Conservation (phyloP, 2,797 vertebrate species). For the Limosa lapponica region DNA sequence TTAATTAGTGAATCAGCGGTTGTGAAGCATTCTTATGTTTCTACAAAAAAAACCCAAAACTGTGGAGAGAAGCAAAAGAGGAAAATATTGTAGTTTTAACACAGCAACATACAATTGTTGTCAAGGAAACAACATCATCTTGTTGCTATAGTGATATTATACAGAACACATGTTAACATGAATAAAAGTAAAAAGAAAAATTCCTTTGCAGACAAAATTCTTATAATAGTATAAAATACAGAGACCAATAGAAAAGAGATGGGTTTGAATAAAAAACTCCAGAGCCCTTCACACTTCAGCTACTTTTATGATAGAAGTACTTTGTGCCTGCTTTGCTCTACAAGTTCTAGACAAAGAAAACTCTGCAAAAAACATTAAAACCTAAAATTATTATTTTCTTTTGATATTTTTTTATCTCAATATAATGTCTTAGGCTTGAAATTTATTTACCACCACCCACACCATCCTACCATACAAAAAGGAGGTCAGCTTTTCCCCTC, state of each 20-base stretch:
- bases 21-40: not conserved
- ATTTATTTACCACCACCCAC: not conserved
- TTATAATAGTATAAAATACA: not conserved
- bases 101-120: not conserved
- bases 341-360: not conserved
- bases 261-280: not conserved
- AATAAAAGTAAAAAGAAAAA: not conserved
- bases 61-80: not conserved
- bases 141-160: not conserved
- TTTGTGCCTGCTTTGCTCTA: not conserved
- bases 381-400: not conserved
- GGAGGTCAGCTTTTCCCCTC: not conserved
- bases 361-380: not conserved
- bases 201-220: not conserved
- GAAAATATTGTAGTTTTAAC: not conserved
- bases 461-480: not conserved
- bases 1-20: not conserved
- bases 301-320: not conserved
- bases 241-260: not conserved
- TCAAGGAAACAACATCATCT: constrained; percentile 31
- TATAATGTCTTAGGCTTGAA: not conserved
- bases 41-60: not conserved
- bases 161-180: not conserved
- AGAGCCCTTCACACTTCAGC: not conserved
- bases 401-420: not conserved